phyloP scores from a whole-genome alignment of 1,140 invertebrate species.

The Plectrocnemia conspersa region DNA sequence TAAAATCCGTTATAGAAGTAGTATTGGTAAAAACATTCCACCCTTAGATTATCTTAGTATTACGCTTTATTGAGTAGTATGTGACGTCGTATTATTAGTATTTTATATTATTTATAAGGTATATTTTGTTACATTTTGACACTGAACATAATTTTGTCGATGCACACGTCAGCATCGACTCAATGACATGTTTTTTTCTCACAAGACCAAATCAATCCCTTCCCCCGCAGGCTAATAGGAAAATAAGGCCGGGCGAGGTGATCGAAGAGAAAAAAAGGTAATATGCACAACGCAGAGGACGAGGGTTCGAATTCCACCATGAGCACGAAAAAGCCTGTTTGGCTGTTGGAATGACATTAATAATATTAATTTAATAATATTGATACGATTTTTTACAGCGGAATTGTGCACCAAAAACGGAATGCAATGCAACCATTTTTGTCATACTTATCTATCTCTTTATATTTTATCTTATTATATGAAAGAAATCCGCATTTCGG shows the following conservation, averaged over 20 bases:
- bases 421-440: constrained; percentile 19
- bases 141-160: too few relatives aligned
- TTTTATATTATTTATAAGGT: too few relatives aligned
- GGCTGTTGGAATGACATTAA: constrained; percentile 22
- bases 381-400: constrained; percentile 18
- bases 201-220: constrained; percentile 40
- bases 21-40: too few relatives aligned
- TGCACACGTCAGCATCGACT: too few relatives aligned
- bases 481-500: not conserved
- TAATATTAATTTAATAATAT: constrained; percentile 15
- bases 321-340: constrained; percentile 21
- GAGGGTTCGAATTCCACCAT: constrained; percentile 8
- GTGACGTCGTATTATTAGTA: too few relatives aligned
- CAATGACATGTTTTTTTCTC: constrained; percentile 15
- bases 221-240: constrained; percentile 59
- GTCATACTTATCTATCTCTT: too few relatives aligned
- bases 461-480: too few relatives aligned
- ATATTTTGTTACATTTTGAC: too few relatives aligned
- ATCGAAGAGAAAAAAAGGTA: constrained; percentile 91
- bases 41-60: too few relatives aligned
- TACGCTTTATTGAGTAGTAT: too few relatives aligned
- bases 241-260: constrained; percentile 88
- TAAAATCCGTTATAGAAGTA: too few relatives aligned
- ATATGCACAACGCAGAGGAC: constrained; percentile 42
- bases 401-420: constrained; percentile 22